phyloP scores from a whole-genome alignment of 2,113 vertebrate genomes.

The Muntiacus muntjak region DNA sequence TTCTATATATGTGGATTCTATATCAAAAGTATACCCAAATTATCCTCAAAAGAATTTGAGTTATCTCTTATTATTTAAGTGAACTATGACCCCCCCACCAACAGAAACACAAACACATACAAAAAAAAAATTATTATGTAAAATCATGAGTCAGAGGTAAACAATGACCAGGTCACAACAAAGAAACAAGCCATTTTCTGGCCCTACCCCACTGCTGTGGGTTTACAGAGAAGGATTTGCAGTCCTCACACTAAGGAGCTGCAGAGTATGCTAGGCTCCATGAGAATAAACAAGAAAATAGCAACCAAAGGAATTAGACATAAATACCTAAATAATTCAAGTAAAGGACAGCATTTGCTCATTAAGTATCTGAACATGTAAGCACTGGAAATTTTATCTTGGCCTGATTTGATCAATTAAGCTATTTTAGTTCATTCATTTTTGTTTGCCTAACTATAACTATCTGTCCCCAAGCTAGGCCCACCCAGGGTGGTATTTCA shows the following conservation, averaged over 20 bases:
- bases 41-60: neutral
- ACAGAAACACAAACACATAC: neutral
- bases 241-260: neutral
- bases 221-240: neutral
- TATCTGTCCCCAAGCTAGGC: neutral
- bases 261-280: neutral
- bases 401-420: neutral
- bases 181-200: neutral
- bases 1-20: neutral
- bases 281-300: neutral
- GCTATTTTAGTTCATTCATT: neutral
- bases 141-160: neutral
- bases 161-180: neutral
- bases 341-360: neutral
- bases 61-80: neutral
- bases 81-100: neutral
- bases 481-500: neutral
- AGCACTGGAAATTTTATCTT: conserved; percentile 10
- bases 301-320: neutral
- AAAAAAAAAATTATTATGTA: neutral
- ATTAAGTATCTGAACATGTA: neutral
- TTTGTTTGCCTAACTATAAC: neutral
- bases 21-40: neutral
- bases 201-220: neutral
- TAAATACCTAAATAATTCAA: neutral